Percentiles rank a stretch among this genome's conserved stretches.
Conservation (phyloP, 2,888 invertebrate genomes). For the Anagyrus pseudococci region DNA sequence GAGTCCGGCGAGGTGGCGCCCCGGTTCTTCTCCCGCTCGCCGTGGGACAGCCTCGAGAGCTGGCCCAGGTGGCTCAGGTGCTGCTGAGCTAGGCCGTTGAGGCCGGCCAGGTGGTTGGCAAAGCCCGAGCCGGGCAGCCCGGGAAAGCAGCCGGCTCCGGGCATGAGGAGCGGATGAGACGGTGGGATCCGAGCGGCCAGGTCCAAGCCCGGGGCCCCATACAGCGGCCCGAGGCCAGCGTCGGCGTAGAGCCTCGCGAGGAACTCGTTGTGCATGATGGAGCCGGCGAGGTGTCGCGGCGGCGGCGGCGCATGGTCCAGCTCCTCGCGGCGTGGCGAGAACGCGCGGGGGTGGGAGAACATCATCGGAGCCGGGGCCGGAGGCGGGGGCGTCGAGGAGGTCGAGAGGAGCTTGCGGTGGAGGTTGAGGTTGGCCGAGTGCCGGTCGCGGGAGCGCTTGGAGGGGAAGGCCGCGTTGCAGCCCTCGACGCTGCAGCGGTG, state of each 20-base stretch:
- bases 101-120: conserved; percentile 55
- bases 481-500: conserved; percentile 95
- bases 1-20: conserved; percentile 47
- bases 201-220: conserved; percentile 56
- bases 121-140: conserved; percentile 59
- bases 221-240: conserved; percentile 58
- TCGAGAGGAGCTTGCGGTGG: conserved; percentile 86
- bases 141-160: conserved; percentile 68
- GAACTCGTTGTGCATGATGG: conserved; percentile 79
- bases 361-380: conserved; percentile 38
- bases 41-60: conserved; percentile 44
- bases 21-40: conserved; percentile 52
- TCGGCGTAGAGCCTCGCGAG: conserved; percentile 80
- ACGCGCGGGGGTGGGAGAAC: background rate
- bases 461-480: conserved; percentile 93
- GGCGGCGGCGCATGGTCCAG: background rate
- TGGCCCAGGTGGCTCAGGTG: conserved; percentile 50
- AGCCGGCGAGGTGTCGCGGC: conserved; percentile 43
- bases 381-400: conserved; percentile 68
- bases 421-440: conserved; percentile 92
- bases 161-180: conserved; percentile 68
- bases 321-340: conserved; percentile 63
- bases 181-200: conserved; percentile 62
- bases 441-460: conserved; percentile 89
- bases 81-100: conserved; percentile 63